Base-by-base conservation (phyloP, 2,888 invertebrate genomes). In the Oscheius sp. region DNA sequence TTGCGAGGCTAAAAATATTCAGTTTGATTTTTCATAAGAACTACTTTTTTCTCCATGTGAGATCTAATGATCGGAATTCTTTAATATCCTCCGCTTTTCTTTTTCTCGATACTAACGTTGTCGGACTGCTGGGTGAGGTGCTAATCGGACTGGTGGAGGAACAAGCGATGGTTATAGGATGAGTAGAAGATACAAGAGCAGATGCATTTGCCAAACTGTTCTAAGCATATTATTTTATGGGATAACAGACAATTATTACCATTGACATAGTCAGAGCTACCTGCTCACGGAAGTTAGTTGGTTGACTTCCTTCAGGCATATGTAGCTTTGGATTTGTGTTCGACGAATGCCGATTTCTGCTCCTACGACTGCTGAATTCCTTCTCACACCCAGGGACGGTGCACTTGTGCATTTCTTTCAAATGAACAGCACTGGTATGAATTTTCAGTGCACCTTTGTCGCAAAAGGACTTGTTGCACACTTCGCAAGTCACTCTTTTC, bases 361-460 rank as follows among this genome's bases (percentile, higher is more conserved):
- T 80, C 20, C 81, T 56, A n/a, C 83, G 70, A 22, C 78, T 78
- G 30, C 79, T 79, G 68, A 83, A 83, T 66, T 81, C 74, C 69
- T 80, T 80, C n/a, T 76, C 77, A 63, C 83, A 83, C 1, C 83
- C 83, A 20, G 70, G 69, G 0, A 98, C 95, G 0, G 97, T 96
- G 87, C 98, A 98, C 88, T 94, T 94, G 88, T 99, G 98, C 97
- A 98, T 98, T 89, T 99, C 98, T 44, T 96, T 91, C 70, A 97
- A 88, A 87, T 98, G 98, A 9, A 99, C 98, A 0, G 98, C 98
- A 59, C 95, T 95, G 86, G 96, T 97, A 87, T 98, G 98, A 6
- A 98, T 99, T 89, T 98, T 98, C 26, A 98, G 90, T 0, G 98
- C 98, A 72, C 97, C 98, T 50, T 63, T 59, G 28, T 68, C 67